A percentile compares a stretch with the other conserved stretches of the same genome.
These are phyloP conservation scores for Lysiphlebus fabarum DNA, from an alignment of 1,140 invertebrate species.

Conservation along the genomic window DNA sequence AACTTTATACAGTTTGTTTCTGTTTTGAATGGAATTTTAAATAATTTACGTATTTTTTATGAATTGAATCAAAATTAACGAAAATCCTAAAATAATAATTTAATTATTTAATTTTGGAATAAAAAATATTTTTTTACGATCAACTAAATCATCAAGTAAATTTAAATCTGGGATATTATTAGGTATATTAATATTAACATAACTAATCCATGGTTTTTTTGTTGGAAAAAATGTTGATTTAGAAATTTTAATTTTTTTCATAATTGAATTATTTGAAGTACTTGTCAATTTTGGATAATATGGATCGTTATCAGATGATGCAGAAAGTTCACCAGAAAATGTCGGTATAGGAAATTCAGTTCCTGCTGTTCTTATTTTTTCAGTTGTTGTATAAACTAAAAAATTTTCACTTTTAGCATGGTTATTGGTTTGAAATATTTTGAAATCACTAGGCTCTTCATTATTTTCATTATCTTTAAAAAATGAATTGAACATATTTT, in stretches of 20 bases:
- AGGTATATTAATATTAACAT: slow-evolving; percentile 34
- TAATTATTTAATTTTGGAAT: slow-evolving; percentile 32
- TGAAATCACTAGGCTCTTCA: too few relatives aligned
- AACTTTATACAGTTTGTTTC: too few relatives aligned
- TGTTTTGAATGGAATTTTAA: too few relatives aligned
- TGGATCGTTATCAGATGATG: slow-evolving; percentile 39
- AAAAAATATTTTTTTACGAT: slow-evolving; percentile 42
- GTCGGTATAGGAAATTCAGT: slow-evolving; percentile 37
- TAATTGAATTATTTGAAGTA: slow-evolving; percentile 38
- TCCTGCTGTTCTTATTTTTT: slow-evolving; percentile 27
- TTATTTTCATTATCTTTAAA: too few relatives aligned
- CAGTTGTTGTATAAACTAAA: background rate
- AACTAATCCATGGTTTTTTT: slow-evolving; percentile 8
- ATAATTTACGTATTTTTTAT: too few relatives aligned
- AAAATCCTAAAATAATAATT: background rate
- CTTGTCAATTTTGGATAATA: slow-evolving; percentile 40
- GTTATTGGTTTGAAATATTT: too few relatives aligned
- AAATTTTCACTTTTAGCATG: slow-evolving; percentile 23
- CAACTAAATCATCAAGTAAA: slow-evolving; percentile 42
- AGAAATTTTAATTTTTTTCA: slow-evolving; percentile 11
- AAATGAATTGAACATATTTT: too few relatives aligned
- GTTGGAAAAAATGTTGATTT: slow-evolving; percentile 23
- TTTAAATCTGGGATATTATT: slow-evolving; percentile 40
- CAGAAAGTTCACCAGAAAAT: slow-evolving; percentile 30
- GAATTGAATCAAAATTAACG: too few relatives aligned